Evolutionary conservation across 2,113 vertebrate genomes (phyloP), one percentile per base, ranked within the genome.

Genomic region (Ictalurus punctatus): DNA sequence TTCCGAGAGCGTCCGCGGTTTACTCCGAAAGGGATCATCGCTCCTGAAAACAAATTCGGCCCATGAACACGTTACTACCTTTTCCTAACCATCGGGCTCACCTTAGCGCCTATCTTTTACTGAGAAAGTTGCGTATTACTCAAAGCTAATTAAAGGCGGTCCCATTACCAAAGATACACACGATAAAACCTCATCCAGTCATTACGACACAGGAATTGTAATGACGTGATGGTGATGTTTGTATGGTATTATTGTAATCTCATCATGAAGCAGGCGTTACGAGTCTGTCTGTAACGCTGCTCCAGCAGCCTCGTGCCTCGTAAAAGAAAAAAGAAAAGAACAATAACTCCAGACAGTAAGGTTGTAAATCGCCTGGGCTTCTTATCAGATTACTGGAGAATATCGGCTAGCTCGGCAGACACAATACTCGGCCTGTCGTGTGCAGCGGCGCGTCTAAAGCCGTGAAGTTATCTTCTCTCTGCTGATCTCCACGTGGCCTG

Each of bases 361-460:
- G 65, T 65, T 56, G 30, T 89, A 87, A 89, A 87, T 89, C 80
- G 56, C 81, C 44, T 76, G 85, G 34, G 56, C 65, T 69, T 82
- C 69, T 80, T 84, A 91, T 90, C 84, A 87, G 40, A 86, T 87
- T 78, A 87, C 83, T 54, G 59, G 81, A 34, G 84, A 81, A 74
- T 17, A 40, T 40, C 52, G 23, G 30, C 10, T 34, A 54, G 76
- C 48, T 44, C 71, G 16, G 65, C 81, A 59, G 80, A 59, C 73
- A n/a, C 40, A 59, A 80, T 86, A 80, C 86, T 30, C 65, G 17
- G 54, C 58, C 67, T 86, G 73, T 48, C 82, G 83, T 83, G 73
- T 76, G 74, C 34, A 25, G 40, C 13, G 6, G 56, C 74, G 61
- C 30, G 61, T 71, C 73, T 89, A 34, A 61, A 80, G 88, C n/a